These are phyloP conservation scores for Wasmannia auropunctata DNA, from an alignment of 1,140 invertebrate species.

Conservation along the genomic window DNA sequence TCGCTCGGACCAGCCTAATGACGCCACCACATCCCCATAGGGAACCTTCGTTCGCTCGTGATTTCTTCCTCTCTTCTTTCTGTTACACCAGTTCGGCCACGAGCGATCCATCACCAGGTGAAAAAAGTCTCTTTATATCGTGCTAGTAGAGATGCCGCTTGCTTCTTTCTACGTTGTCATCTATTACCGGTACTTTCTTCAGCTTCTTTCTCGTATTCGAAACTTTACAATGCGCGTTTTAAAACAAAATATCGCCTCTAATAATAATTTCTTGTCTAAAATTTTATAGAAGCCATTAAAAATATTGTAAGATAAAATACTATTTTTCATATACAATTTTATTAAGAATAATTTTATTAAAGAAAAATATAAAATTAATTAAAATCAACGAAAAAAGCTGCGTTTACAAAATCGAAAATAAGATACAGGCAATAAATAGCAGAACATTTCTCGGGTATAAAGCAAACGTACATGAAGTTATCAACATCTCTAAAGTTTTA, in stretches of 20 bases:
- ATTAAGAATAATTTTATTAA: too few relatives aligned
- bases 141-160: conserved; percentile 56
- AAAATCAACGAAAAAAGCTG: not conserved
- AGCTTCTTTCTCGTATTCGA: conserved; percentile 13
- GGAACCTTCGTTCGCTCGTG: conserved; percentile 77
- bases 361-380: not conserved
- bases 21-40: conserved; percentile 79
- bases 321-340: not conserved
- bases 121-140: conserved; percentile 79
- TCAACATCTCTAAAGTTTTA: conserved; percentile 82
- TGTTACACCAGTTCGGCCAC: conserved; percentile 72
- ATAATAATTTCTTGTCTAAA: too few relatives aligned
- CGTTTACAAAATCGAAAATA: not conserved
- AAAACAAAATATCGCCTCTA: conserved; percentile 8
- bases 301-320: not conserved
- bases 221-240: not conserved
- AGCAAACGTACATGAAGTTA: conserved; percentile 77
- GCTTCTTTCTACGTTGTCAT: conserved; percentile 57
- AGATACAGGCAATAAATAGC: conserved; percentile 22
- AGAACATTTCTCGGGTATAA: conserved; percentile 49
- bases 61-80: conserved; percentile 79
- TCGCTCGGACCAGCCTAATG: conserved; percentile 79
- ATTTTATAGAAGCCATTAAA: too few relatives aligned
- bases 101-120: conserved; percentile 75
- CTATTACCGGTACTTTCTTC: conserved; percentile 61